A percentile compares a stretch with the other conserved stretches of the same genome.
Evolutionary conservation across 2,888 invertebrate species (phyloP).

Genomic region (Cylloceria caligata): DNA sequence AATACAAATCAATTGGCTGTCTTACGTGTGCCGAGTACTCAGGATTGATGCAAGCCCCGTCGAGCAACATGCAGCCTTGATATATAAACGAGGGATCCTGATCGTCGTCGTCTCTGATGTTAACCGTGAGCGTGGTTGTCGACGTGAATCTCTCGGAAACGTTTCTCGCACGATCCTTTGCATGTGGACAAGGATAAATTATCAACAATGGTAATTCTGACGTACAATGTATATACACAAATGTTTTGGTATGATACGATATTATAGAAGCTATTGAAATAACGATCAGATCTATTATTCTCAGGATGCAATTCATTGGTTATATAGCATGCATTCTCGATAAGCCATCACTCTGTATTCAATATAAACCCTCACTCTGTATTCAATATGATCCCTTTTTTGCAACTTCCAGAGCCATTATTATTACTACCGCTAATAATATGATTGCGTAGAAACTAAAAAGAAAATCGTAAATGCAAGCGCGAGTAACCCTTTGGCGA

Average conservation of each 20-base stretch:
- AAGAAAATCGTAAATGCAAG: slow-evolving; percentile 46
- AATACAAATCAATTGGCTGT: slow-evolving; percentile 68
- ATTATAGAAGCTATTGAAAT: slow-evolving; percentile 45
- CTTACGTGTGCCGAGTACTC: slow-evolving; percentile 94
- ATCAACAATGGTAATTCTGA: slow-evolving; percentile 24
- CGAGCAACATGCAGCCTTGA: slow-evolving; percentile 92
- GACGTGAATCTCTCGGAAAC: slow-evolving; percentile 91
- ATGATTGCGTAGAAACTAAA: slow-evolving; percentile 55
- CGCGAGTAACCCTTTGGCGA: slow-evolving; percentile 30
- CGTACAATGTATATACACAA: slow-evolving; percentile 9
- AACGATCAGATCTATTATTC: slow-evolving; percentile 65
- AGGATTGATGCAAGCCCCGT: slow-evolving; percentile 94
- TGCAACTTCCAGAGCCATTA: slow-evolving; percentile 42
- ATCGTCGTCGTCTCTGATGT: slow-evolving; percentile 95
- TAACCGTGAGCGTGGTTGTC: slow-evolving; percentile 93
- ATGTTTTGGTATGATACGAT: slow-evolving; percentile 24
- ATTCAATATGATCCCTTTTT: slow-evolving; percentile 62
- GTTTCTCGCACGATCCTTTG: slow-evolving; percentile 94
- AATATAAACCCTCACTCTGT: slow-evolving; percentile 8
- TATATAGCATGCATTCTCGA: slow-evolving; percentile 25
- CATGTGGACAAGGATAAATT: slow-evolving; percentile 27
- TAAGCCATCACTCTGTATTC: background rate
- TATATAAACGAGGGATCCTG: slow-evolving; percentile 96
- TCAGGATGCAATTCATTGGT: slow-evolving; percentile 59
- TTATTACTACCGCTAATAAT: slow-evolving; percentile 65